Percentiles rank a stretch among this genome's conserved stretches.
phyloP scores from a whole-genome alignment of 2,113 vertebrate species.

The Sula dactylatra region DNA sequence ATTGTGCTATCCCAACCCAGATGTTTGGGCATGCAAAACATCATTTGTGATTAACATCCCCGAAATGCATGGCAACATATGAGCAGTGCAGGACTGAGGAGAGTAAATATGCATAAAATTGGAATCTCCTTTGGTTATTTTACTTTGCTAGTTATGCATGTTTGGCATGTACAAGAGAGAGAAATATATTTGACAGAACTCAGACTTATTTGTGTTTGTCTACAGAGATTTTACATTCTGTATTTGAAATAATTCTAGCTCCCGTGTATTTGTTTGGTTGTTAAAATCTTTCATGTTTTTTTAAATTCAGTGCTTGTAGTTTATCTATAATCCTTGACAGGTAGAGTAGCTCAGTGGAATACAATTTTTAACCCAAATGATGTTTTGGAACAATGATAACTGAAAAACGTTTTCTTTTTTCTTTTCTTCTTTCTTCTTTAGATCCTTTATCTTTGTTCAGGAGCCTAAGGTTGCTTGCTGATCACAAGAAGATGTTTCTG shows the following conservation, averaged over 20 bases:
- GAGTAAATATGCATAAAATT: constrained; percentile 47
- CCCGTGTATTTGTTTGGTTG: not conserved
- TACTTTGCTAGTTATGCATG: constrained; percentile 34
- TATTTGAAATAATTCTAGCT: constrained; percentile 27
- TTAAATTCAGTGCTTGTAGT: constrained; percentile 17
- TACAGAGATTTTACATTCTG: not conserved
- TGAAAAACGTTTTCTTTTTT: constrained; percentile 71
- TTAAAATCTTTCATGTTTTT: constrained; percentile 13
- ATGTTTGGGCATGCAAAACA: not conserved
- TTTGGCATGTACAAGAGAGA: not conserved
- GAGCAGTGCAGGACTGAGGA: not conserved
- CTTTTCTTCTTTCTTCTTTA: constrained; percentile 75
- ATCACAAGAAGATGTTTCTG: constrained; percentile 98
- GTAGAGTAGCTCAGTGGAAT: constrained; percentile 30
- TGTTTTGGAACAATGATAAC: constrained; percentile 49
- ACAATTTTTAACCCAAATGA: constrained; percentile 36
- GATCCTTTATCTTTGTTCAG: constrained; percentile 80
- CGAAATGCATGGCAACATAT: not conserved
- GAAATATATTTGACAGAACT: constrained; percentile 12
- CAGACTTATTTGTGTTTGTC: constrained; percentile 19
- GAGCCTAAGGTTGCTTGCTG: constrained; percentile 81
- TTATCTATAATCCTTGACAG: constrained; percentile 30
- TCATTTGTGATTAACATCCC: constrained; percentile 25
- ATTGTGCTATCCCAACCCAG: not conserved
- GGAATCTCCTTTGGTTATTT: constrained; percentile 30